Conservation (phyloP, 2,888 invertebrate genomes). For the Agriotes lineatus region DNA sequence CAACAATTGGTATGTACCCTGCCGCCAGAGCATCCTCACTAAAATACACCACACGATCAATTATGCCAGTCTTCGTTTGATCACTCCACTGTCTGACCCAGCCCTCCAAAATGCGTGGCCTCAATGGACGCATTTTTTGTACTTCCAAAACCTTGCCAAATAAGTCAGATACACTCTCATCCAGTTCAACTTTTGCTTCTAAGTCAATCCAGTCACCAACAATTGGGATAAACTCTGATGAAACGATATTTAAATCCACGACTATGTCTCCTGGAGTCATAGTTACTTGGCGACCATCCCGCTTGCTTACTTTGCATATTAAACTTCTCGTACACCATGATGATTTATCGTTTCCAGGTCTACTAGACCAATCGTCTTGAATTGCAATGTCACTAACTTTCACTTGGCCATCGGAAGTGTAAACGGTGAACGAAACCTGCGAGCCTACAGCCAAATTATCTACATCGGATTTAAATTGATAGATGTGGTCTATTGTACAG, state of each 20-base stretch:
- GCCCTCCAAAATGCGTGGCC: slow-evolving; percentile 70
- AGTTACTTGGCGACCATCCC: slow-evolving; percentile 62
- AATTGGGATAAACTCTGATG: slow-evolving; percentile 75
- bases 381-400: slow-evolving; percentile 65
- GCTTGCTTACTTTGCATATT: slow-evolving; percentile 64
- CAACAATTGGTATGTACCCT: slow-evolving; percentile 70
- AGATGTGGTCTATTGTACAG: slow-evolving; percentile 73
- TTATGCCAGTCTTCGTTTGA: slow-evolving; percentile 66
- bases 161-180: slow-evolving; percentile 69
- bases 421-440: slow-evolving; percentile 66
- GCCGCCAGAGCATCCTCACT: slow-evolving; percentile 69
- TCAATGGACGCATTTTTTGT: slow-evolving; percentile 71
- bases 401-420: slow-evolving; percentile 49
- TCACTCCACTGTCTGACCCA: slow-evolving; percentile 66
- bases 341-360: slow-evolving; percentile 61
- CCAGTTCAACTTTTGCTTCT: slow-evolving; percentile 73
- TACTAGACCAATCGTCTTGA: slow-evolving; percentile 59
- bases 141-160: slow-evolving; percentile 74
- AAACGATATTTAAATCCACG: slow-evolving; percentile 73
- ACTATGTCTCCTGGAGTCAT: slow-evolving; percentile 71
- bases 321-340: slow-evolving; percentile 58
- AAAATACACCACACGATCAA: slow-evolving; percentile 74
- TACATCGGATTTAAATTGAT: slow-evolving; percentile 68
- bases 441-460: slow-evolving; percentile 68
- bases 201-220: slow-evolving; percentile 79